Evolutionary conservation across 2,888 invertebrate species (phyloP).

Genomic region (Acrocera orbiculus): DNA sequence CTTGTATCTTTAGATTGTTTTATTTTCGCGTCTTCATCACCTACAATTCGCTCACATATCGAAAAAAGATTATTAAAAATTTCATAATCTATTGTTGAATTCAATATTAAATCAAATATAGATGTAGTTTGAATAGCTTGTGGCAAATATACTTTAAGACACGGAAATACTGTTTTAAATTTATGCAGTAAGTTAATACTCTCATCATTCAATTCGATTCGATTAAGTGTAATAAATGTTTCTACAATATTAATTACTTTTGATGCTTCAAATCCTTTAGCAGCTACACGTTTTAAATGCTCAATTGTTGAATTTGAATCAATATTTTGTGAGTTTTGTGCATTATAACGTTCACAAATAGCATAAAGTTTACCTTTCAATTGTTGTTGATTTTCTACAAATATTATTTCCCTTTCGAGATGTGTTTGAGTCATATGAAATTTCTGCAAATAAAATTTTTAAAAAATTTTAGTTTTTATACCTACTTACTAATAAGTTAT

Average conservation of each 20-base stretch:
- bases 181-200: constrained; percentile 19
- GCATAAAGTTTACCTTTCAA: constrained; percentile 22
- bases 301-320: constrained; percentile 15
- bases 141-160: constrained; percentile 22
- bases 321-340: constrained; percentile 14
- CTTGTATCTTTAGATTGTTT: no score
- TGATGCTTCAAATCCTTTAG: constrained; percentile 39
- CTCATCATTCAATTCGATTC: constrained; percentile 18
- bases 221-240: constrained; percentile 33
- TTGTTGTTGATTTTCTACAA: constrained; percentile 42
- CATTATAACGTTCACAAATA: constrained; percentile 24
- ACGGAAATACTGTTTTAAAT: constrained; percentile 19
- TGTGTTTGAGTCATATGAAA: no score
- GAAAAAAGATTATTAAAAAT: constrained; percentile 23
- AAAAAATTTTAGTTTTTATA: no score
- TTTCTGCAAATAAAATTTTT: no score
- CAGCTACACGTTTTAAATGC: constrained; percentile 37
- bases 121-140: constrained; percentile 21
- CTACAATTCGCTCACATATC: constrained; percentile 22
- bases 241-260: constrained; percentile 43
- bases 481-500: no score
- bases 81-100: constrained; percentile 25
- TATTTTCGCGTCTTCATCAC: no score
- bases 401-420: constrained; percentile 49
- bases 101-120: constrained; percentile 26